Evolutionary conservation across 1,140 invertebrate species (phyloP), one percentile per base, ranked within the genome.

Genomic region (Grapholita molesta): DNA sequence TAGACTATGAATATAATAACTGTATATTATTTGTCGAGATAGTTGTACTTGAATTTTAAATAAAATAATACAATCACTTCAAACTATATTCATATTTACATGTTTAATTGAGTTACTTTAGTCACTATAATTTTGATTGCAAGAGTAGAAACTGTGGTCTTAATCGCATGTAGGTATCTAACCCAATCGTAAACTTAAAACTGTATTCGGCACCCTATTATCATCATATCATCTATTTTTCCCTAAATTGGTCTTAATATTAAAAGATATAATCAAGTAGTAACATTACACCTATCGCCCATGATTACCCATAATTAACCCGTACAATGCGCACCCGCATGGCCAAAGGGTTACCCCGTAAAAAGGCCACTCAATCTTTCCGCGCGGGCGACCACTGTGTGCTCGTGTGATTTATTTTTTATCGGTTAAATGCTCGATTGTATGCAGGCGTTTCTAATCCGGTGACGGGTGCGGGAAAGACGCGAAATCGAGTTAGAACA

Each of bases 401-500:
- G n/a, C n/a, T 71, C 69, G 66, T 73, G 75, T 83, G 85, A 86
- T 87, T 87, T 84, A 87, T 87, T 86, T 80, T 86, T 82, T 85
- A 83, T 81, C 78, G 70, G 72, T 84, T 77, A 74, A 81, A 71
- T 71, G 61, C 48, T 67, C 53, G 61, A 68, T 73, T 77, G 61
- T 74, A 86, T 89, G 85, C 86, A 73, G 86, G 86, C 86, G 86
- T 85, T 71, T 64, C 80, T 88, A 86, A 89, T 84, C 70, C 66
- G 42, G 64, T 68, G 65, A 74, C 66, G 74, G 65, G 71, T 69
- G 64, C 32, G 42, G 32, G 65, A 42, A 53, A 52, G 35, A n/a
- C 18, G 21, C 48, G 24, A 33, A 72, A 74, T 71, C 18, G 15
- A 4, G 7, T 4, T 30, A 30, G 28, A 4, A 30, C 28, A 30